Conservation (phyloP, 2,797 vertebrate species). For the Falco concolor region DNA sequence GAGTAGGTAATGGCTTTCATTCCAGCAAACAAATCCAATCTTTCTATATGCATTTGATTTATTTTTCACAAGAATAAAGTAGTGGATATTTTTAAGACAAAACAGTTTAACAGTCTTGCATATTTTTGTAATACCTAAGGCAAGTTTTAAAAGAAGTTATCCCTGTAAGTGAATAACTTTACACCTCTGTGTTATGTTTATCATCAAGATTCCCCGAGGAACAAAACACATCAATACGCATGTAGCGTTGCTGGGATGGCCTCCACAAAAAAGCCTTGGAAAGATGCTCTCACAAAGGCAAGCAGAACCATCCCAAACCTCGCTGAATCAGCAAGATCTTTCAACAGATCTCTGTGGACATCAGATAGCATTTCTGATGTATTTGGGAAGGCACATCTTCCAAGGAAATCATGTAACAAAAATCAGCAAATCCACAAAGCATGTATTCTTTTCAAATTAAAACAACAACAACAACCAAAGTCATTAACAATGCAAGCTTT, state of each 20-base stretch:
- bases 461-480: not conserved
- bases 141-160: not conserved
- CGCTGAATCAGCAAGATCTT: not conserved
- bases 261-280: not conserved
- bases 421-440: not conserved
- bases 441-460: rapidly evolving
- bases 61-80: not conserved
- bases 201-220: not conserved
- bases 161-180: not conserved
- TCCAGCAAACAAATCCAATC: not conserved
- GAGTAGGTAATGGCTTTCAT: not conserved
- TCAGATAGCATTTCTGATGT: not conserved
- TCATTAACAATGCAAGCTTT: not conserved
- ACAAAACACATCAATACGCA: not conserved
- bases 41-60: not conserved
- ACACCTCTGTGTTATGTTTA: not conserved
- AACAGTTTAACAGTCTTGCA: not conserved
- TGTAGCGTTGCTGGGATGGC: not conserved
- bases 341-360: not conserved
- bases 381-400: not conserved
- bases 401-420: not conserved
- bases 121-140: not conserved
- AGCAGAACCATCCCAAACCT: not conserved
- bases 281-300: not conserved
- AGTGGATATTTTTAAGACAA: not conserved